Percentiles rank a stretch among this genome's conserved stretches.
Conservation (phyloP, 2,113 vertebrate species). For the Macaca mulatta region DNA sequence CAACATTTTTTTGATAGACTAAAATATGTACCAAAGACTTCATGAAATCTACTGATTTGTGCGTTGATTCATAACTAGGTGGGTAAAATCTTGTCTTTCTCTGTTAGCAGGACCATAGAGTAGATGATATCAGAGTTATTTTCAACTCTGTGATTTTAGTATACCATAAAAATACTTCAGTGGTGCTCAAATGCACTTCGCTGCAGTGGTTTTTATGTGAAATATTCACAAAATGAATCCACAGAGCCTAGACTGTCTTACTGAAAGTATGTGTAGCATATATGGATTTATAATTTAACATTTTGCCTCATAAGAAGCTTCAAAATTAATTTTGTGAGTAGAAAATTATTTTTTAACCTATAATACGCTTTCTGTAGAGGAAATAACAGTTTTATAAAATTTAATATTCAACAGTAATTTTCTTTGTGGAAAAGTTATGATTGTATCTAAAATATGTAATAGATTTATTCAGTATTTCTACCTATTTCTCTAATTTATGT, state of each 20-base stretch:
- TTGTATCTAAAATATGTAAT: background rate
- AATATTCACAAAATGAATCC: background rate
- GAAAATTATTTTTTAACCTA: background rate
- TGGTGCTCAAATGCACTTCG: background rate
- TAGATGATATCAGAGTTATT: background rate
- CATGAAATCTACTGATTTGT: background rate
- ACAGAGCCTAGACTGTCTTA: background rate
- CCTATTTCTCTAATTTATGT: background rate
- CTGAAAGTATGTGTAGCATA: background rate
- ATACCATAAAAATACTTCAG: background rate
- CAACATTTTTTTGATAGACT: background rate
- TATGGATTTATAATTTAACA: background rate
- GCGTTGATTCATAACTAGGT: background rate
- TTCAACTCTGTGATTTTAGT: constrained; percentile 15
- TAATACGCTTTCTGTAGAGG: background rate
- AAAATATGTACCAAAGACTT: background rate
- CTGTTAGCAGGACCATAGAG: background rate
- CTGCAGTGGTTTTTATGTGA: background rate
- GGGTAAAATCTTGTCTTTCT: background rate
- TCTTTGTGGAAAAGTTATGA: background rate
- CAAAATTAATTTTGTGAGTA: constrained; percentile 6
- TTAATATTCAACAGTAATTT: constrained; percentile 12
- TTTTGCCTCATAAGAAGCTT: background rate
- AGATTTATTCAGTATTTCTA: background rate
- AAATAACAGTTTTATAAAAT: constrained; percentile 21